These are phyloP conservation scores for Nomada ruficornis DNA, from an alignment of 2,888 invertebrate species.

Conservation along the genomic window DNA sequence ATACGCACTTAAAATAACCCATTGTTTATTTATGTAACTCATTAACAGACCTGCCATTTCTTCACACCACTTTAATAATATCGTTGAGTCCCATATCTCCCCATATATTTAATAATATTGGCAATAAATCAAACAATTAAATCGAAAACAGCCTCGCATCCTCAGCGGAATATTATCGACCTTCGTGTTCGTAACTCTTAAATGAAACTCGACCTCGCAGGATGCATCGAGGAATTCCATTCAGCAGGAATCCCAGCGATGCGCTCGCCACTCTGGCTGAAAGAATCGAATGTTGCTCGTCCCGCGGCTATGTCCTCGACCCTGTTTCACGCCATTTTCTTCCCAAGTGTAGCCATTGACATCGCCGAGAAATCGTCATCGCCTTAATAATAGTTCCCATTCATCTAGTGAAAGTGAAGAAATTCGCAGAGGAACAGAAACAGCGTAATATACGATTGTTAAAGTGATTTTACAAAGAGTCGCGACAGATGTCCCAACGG, in stretches of 20 bases:
- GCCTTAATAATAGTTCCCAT: background rate
- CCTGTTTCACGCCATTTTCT: conserved; percentile 66
- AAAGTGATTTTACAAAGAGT: conserved; percentile 43
- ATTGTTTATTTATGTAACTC: no score
- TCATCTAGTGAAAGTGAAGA: background rate
- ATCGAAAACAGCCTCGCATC: background rate
- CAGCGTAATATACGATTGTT: background rate
- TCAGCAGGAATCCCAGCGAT: conserved; percentile 54
- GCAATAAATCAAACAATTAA: background rate
- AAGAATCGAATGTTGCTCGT: conserved; percentile 66
- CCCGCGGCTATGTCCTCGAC: conserved; percentile 78
- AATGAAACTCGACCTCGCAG: conserved; percentile 35
- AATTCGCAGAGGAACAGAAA: background rate
- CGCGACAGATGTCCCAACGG: conserved; percentile 43
- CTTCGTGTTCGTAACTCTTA: conserved; percentile 16
- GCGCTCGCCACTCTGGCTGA: conserved; percentile 34
- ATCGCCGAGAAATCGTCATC: background rate
- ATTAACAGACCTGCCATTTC: no score
- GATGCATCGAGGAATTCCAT: conserved; percentile 56
- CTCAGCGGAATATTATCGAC: background rate
- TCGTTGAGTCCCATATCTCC: no score
- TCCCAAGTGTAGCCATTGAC: background rate
- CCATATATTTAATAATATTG: no score
- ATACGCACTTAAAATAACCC: no score
- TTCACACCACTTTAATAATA: no score